Percentiles rank a stretch among this genome's conserved stretches.
phyloP scores from a whole-genome alignment of 2,113 vertebrate genomes.

The Mirza zaza region DNA sequence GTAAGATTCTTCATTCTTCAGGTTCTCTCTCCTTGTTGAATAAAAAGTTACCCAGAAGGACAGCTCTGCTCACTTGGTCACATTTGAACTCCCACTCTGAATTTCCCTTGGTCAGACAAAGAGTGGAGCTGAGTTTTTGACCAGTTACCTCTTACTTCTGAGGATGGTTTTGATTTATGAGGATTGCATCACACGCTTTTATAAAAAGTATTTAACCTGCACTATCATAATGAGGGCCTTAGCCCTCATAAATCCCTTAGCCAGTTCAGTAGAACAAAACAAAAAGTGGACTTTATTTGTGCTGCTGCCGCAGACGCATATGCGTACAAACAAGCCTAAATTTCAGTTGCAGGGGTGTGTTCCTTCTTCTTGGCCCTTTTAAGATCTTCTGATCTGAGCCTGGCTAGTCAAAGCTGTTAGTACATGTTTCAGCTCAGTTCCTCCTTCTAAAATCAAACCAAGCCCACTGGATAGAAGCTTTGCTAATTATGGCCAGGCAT shows the following conservation, averaged over 20 bases:
- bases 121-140: constrained; percentile 60
- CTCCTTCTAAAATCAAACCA: constrained; percentile 64
- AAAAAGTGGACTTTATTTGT: constrained; percentile 71
- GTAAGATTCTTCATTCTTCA: neutral
- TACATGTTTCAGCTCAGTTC: neutral
- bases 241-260: constrained; percentile 72
- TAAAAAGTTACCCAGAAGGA: neutral
- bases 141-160: constrained; percentile 52
- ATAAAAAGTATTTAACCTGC: constrained; percentile 77
- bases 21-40: neutral
- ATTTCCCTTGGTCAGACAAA: constrained; percentile 55
- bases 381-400: constrained; percentile 57
- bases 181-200: constrained; percentile 62
- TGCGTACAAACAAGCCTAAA: constrained; percentile 20
- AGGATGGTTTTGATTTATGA: constrained; percentile 71
- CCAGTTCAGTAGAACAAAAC: constrained; percentile 75
- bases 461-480: constrained; percentile 30
- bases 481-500: neutral
- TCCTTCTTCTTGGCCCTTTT: constrained; percentile 73
- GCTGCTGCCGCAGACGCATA: constrained; percentile 51
- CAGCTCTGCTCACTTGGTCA: neutral
- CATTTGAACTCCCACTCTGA: constrained; percentile 30
- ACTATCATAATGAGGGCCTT: constrained; percentile 76
- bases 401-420: neutral
- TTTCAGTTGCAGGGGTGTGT: constrained; percentile 46